These are phyloP conservation scores for Erebia aethiops DNA, from an alignment of 2,888 invertebrate species.

Conservation along the genomic window DNA sequence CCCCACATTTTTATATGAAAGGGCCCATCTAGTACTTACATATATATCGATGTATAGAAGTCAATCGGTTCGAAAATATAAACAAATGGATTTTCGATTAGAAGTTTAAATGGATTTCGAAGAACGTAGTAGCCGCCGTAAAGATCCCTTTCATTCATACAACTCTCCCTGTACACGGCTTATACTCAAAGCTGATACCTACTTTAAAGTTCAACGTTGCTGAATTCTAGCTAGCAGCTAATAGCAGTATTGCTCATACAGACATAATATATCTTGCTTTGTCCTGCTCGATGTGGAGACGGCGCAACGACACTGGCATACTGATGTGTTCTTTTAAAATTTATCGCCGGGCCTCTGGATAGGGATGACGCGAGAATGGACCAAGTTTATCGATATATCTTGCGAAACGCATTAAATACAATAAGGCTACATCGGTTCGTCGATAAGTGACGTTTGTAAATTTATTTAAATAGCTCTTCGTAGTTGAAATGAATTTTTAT, in stretches of 20 bases:
- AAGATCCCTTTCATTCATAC: neutral
- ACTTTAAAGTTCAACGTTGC: slow-evolving; percentile 33
- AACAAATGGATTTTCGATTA: neutral
- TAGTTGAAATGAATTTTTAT: slow-evolving; percentile 15
- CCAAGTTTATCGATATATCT: slow-evolving; percentile 37
- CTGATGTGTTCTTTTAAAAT: slow-evolving; percentile 79
- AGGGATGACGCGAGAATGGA: slow-evolving; percentile 43
- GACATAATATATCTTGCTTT: slow-evolving; percentile 75
- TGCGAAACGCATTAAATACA: slow-evolving; percentile 18
- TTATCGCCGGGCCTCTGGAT: slow-evolving; percentile 63
- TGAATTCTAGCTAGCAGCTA: slow-evolving; percentile 30
- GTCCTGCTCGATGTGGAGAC: slow-evolving; percentile 69
- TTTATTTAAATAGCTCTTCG: slow-evolving; percentile 20
- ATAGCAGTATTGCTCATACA: slow-evolving; percentile 54
- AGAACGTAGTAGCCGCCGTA: neutral
- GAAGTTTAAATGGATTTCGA: neutral
- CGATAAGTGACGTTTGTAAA: slow-evolving; percentile 22
- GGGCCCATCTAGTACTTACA: no score
- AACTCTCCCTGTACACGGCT: neutral
- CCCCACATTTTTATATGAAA: no score
- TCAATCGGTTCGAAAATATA: neutral
- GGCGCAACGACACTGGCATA: slow-evolving; percentile 70
- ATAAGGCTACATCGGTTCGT: slow-evolving; percentile 17
- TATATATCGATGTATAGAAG: no score
- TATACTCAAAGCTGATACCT: slow-evolving; percentile 10